phyloP scores from a whole-genome alignment of 2,113 vertebrate species.

The Apodemus speciosus region DNA sequence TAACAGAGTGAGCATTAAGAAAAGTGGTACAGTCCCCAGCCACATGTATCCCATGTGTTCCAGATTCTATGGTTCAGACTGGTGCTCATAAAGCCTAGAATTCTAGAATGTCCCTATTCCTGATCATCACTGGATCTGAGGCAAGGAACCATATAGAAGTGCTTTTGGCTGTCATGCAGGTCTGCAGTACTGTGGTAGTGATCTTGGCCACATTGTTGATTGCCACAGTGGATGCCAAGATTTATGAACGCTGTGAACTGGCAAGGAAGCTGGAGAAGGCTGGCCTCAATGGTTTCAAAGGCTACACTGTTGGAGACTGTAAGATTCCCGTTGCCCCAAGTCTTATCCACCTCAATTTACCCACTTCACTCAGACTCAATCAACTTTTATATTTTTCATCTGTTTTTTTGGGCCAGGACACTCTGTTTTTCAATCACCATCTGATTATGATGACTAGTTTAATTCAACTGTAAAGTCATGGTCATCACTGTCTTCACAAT shows the following conservation, averaged over 20 bases:
- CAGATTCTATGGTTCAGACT: conserved; percentile 43
- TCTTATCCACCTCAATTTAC: background rate
- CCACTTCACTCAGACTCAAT: conserved; percentile 5
- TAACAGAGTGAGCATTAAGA: background rate
- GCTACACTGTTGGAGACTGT: conserved; percentile 81
- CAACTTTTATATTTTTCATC: background rate
- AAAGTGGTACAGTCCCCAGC: background rate
- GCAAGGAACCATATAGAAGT: conserved; percentile 2
- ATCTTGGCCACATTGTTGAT: conserved; percentile 62
- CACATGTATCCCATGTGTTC: conserved; percentile 47
- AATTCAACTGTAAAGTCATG: conserved; percentile 15
- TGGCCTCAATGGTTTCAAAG: conserved; percentile 75
- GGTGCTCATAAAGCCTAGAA: conserved; percentile 62
- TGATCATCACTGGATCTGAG: conserved; percentile 25
- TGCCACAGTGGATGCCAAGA: conserved; percentile 65
- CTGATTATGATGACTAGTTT: conserved; percentile 32
- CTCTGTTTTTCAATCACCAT: background rate
- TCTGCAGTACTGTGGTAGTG: background rate
- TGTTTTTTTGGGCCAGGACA: background rate
- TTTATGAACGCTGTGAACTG: conserved; percentile 80
- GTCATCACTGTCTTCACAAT: conserved; percentile 26
- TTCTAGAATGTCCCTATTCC: conserved; percentile 54
- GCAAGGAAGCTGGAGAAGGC: conserved; percentile 70
- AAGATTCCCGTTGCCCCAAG: conserved; percentile 49
- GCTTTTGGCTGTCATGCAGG: conserved; percentile 35